Evolutionary conservation across 2,797 vertebrate genomes (phyloP), one percentile per base, ranked within the genome.

Genomic region (Parauchenoglanis punctatus): DNA sequence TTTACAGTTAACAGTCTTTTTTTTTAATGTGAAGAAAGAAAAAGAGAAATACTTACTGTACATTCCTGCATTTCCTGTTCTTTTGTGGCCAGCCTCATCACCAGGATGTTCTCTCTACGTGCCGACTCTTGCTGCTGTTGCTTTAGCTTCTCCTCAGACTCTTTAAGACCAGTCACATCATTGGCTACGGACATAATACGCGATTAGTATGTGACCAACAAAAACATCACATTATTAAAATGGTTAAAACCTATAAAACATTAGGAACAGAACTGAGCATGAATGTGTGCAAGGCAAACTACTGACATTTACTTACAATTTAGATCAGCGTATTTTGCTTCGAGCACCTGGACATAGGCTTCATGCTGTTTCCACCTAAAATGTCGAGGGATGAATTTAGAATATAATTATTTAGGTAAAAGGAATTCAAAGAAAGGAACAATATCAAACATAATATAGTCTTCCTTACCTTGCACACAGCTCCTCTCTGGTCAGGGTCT

Each of bases 41-140:
- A 81, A 81, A 44, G 35, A 46, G n/a, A 65, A 86, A 92, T 90
- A 97, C 98, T 95, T 95, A 99, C 99, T 92, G 99, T 99, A 96
- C 98, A 99, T 95, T 99, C 98, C 91, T 99, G 99, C 99, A 99
- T 99, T 93, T 99, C 99, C 93, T 99, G 99, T 84, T 99, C 99
- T 95, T 99, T 99, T 89, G 99, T 99, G 93, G 98, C 99, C 90
- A 99, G 96, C 87, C 99, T 95, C 98, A 99, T 99, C 89, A 99
- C 98, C 92, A 99, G 95, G 94, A 99, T 99, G 95, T 99, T 99
- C 94, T 99, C 99, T 91, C 98, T 96, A 91, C 98, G 97, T 25
- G 98, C 98, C 89, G 99, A 99, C 90, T 99, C 99, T 92, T 99
- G 99, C 93, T 99, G 99, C 89, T 99, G 98, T 89, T 99, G 98